Conservation (phyloP, 2,113 vertebrate genomes). For the Taxidea taxus region DNA sequence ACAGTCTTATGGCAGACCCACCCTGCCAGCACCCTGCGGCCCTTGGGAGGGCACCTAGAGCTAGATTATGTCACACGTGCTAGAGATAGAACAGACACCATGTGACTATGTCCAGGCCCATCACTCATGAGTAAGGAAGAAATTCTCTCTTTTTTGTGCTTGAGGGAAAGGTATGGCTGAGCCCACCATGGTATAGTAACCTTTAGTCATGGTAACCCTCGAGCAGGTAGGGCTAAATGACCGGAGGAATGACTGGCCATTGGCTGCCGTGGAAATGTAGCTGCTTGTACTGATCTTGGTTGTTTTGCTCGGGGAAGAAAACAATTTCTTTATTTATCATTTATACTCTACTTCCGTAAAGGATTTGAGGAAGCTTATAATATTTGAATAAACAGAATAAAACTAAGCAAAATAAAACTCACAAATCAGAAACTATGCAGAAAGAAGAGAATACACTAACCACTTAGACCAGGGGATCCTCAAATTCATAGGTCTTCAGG, state of each 20-base stretch:
- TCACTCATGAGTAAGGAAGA: not conserved
- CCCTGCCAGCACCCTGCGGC: not conserved
- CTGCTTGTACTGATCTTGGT: not conserved
- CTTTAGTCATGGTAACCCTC: not conserved
- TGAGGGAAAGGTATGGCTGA: not conserved
- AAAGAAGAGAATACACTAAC: not conserved
- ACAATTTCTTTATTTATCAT: not conserved
- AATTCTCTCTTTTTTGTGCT: not conserved
- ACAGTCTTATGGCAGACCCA: not conserved
- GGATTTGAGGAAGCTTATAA: not conserved
- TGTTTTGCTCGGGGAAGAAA: not conserved
- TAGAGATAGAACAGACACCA: not conserved
- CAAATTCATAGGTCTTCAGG: not conserved
- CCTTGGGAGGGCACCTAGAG: not conserved
- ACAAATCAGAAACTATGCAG: not conserved
- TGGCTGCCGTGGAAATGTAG: not conserved
- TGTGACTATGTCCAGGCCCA: not conserved
- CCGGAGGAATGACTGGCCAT: not conserved
- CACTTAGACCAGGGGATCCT: not conserved
- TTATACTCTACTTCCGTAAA: not conserved
- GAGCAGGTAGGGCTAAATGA: not conserved
- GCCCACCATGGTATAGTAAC: not conserved
- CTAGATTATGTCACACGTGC: not conserved
- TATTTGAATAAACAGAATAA: not conserved
- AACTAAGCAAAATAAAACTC: constrained; percentile 16